Evolutionary conservation across 2,113 vertebrate species (phyloP), one percentile per base, ranked within the genome.

Genomic region (Pteropus alecto): DNA sequence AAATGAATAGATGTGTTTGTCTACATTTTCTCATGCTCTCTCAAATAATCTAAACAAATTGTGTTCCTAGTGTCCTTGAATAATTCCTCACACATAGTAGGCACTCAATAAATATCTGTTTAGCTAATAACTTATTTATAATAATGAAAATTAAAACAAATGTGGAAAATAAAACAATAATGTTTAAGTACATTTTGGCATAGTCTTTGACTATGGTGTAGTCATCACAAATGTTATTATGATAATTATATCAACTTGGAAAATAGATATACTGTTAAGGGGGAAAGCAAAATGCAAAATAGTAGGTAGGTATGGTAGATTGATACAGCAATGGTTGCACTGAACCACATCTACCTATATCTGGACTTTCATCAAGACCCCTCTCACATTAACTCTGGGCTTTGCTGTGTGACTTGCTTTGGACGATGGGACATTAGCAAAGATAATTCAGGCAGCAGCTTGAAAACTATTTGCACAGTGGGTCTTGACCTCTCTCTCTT

Each of bases 61-160:
- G 9, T 85, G 16, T 71, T n/a, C 33, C n/a, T 85, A 43, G 13
- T 33, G 21, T 1, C 33, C 12, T 65, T 79, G 48, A 82, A 68
- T 79, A 86, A 93, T 26, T 79, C n/a, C 58, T 93, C 86, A 93
- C 22, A 86, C 22, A 26, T 81, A 74, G 38, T 74, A 51, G 48
- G 41, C 68, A 54, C 21, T 82, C 41, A 71, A 60, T 63, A 84
- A 87, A 63, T 73, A 71, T 54, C 54, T 65, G 15, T 26, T 61
- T 70, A 94, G 60, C 11, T 38, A 60, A 81, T 51, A 30, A 77
- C 38, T 71, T 83, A 26, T 76, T 87, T 51, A 38, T 88, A 79
- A 67, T 43, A 60, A 35, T 30, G 28, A 93, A 93, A 90, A 87
- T 87, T 38, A 35, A 95, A 93, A 87, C 24, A 61, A 89, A 63